Conservation (phyloP, 2,797 vertebrate genomes). For the Megaceryle alcyon region DNA sequence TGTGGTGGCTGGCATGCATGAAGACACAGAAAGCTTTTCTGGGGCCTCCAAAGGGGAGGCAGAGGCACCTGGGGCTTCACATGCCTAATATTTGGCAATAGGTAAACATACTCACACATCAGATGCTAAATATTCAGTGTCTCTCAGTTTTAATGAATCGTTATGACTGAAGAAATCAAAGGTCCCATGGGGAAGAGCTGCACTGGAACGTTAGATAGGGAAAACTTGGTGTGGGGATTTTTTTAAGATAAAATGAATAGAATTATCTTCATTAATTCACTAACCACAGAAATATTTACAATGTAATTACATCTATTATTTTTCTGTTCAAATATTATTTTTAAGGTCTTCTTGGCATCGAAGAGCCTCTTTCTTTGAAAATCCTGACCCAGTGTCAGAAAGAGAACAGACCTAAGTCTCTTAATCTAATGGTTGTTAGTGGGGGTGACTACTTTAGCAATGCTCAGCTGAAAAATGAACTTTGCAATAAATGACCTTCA, state of each 20-base stretch:
- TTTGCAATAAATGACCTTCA: conserved; percentile 84
- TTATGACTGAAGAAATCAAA: conserved; percentile 41
- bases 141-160: conserved; percentile 11
- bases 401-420: conserved; percentile 80
- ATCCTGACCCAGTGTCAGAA: conserved; percentile 76
- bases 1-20: background rate
- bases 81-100: background rate
- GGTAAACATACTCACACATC: background rate
- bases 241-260: conserved; percentile 28
- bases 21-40: background rate
- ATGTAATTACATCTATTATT: conserved; percentile 62
- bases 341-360: conserved; percentile 74
- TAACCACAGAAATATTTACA: conserved; percentile 72
- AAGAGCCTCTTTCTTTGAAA: conserved; percentile 75
- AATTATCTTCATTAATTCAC: conserved; percentile 68
- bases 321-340: conserved; percentile 75
- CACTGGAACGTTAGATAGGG: background rate
- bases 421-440: conserved; percentile 81
- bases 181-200: background rate
- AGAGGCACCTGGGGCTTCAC: background rate
- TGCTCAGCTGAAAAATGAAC: conserved; percentile 78
- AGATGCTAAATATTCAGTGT: conserved; percentile 13
- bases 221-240: background rate
- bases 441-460: conserved; percentile 76
- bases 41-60: background rate